phyloP scores from a whole-genome alignment of 2,888 invertebrate species.

The Calameuta idolon region DNA sequence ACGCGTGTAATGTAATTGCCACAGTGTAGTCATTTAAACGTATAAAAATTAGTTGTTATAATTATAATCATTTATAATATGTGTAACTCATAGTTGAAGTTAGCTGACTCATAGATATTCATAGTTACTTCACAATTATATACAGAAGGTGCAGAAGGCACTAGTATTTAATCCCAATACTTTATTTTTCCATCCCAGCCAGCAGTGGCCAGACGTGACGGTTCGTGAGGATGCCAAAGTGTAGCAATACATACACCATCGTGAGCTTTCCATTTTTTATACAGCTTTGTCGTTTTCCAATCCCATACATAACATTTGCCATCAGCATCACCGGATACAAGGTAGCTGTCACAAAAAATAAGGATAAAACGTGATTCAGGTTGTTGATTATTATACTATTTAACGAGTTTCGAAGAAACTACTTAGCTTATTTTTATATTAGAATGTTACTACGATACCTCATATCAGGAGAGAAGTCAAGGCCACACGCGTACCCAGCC shows the following conservation, averaged over 20 bases:
- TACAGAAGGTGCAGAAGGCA: neutral
- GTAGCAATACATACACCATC: conserved; percentile 96
- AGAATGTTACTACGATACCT: conserved; percentile 71
- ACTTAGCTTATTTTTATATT: neutral
- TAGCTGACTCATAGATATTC: neutral
- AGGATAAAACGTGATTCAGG: neutral
- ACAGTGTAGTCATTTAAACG: neutral
- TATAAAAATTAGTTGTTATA: neutral
- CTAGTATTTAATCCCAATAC: conserved; percentile 89
- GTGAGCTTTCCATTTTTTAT: conserved; percentile 99
- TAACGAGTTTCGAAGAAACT: neutral
- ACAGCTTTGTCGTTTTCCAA: conserved; percentile 98
- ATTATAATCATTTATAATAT: neutral
- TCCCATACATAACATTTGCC: conserved; percentile 99
- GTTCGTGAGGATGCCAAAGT: conserved; percentile 99
- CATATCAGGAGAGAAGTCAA: conserved; percentile 99
- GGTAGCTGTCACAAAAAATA: conserved; percentile 77
- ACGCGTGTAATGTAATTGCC: neutral
- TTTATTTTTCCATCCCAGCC: conserved; percentile 99
- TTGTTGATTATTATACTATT: neutral
- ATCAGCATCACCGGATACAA: conserved; percentile 98
- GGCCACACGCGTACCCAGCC: conserved; percentile 96
- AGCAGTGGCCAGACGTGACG: conserved; percentile 96
- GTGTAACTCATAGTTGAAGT: neutral
- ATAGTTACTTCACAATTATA: neutral